These are phyloP conservation scores for Taphrorychus bicolor DNA, from an alignment of 2,888 invertebrate genomes.

Conservation along the genomic window DNA sequence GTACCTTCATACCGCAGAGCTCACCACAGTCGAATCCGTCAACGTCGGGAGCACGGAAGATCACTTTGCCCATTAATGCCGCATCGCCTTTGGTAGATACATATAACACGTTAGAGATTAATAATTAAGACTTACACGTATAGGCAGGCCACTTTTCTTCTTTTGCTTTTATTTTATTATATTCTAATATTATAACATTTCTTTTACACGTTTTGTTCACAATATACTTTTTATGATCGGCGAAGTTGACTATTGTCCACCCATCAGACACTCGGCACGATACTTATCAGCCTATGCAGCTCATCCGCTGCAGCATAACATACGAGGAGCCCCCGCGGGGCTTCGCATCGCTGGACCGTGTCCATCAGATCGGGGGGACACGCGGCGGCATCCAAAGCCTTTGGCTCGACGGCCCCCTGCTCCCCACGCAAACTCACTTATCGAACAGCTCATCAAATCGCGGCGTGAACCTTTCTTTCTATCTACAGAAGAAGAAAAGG, in stretches of 20 bases:
- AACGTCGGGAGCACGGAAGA: too few relatives aligned
- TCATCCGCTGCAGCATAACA: conserved; percentile 25
- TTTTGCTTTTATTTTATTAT: too few relatives aligned
- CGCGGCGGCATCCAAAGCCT: conserved; percentile 37
- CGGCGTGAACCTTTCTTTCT: conserved; percentile 14
- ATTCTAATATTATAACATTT: not conserved
- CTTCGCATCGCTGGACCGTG: conserved; percentile 34
- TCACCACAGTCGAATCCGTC: too few relatives aligned
- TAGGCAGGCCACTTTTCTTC: too few relatives aligned
- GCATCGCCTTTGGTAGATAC: too few relatives aligned
- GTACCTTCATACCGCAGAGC: too few relatives aligned
- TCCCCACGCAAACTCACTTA: conserved; percentile 16
- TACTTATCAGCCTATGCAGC: conserved; percentile 30
- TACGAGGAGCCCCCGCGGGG: conserved; percentile 24
- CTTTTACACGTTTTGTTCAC: not conserved
- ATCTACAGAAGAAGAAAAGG: not conserved
- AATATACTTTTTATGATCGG: too few relatives aligned
- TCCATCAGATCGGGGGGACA: conserved; percentile 34
- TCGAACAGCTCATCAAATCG: conserved; percentile 27
- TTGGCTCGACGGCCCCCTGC: conserved; percentile 13
- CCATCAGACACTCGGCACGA: conserved; percentile 24
- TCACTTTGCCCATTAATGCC: too few relatives aligned
- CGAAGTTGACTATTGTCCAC: conserved; percentile 8
- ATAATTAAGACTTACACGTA: too few relatives aligned
- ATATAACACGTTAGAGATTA: too few relatives aligned